Conservation (phyloP, 2,113 vertebrate genomes). For the Falco punctatus region DNA sequence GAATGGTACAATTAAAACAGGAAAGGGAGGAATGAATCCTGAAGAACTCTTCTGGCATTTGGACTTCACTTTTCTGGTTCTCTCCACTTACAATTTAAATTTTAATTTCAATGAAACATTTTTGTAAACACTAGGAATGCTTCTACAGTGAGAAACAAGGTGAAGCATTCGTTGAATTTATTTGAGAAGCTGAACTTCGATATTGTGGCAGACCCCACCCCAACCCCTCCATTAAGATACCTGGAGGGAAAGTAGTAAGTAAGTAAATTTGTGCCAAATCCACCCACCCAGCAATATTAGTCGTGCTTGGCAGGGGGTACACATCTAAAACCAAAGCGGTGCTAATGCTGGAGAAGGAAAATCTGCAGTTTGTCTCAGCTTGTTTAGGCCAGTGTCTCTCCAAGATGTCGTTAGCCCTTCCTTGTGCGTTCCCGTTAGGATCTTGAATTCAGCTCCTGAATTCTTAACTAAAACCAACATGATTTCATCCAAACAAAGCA, state of each 20-base stretch:
- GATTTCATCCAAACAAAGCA: constrained; percentile 56
- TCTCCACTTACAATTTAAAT: background rate
- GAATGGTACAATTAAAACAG: background rate
- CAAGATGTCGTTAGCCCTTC: background rate
- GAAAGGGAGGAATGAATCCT: background rate
- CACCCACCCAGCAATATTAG: background rate
- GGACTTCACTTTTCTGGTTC: background rate
- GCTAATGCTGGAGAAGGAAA: background rate
- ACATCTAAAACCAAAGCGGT: background rate
- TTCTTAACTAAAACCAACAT: constrained; percentile 33
- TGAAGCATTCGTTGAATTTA: background rate
- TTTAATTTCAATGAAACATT: background rate
- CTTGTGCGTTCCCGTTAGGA: background rate
- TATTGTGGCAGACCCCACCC: background rate
- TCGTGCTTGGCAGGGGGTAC: background rate
- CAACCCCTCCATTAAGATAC: background rate
- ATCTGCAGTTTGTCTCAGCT: background rate
- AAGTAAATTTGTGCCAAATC: background rate
- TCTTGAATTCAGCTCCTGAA: constrained; percentile 22
- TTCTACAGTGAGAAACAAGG: background rate
- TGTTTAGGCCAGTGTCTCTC: background rate
- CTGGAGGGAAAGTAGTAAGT: background rate
- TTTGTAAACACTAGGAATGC: background rate
- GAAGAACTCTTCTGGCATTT: background rate
- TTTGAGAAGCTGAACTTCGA: background rate